Conservation (phyloP, 2,113 vertebrate genomes). For the Rhinopomastus cyanomelas region DNA sequence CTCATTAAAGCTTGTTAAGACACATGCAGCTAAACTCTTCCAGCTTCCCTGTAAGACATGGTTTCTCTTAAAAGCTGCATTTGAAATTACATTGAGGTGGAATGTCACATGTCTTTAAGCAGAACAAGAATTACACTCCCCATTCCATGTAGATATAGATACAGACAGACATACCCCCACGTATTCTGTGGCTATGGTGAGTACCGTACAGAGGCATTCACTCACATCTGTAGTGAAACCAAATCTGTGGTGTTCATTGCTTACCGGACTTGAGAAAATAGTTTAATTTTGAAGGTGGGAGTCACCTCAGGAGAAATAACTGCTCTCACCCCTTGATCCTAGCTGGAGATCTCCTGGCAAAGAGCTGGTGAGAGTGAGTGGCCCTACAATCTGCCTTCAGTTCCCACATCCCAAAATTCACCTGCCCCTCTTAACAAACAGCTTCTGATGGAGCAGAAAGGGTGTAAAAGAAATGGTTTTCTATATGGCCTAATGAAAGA, state of each 20-base stretch:
- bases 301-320: conserved; percentile 1
- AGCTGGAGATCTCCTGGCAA: not conserved
- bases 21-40: not conserved
- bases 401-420: not conserved
- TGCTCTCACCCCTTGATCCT: not conserved
- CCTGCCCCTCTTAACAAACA: not conserved
- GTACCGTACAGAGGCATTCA: not conserved
- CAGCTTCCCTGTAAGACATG: not conserved
- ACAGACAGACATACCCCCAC: not conserved
- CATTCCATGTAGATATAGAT: not conserved
- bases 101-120: conserved; percentile 41
- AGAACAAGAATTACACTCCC: conserved; percentile 19
- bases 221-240: conserved; percentile 9
- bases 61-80: conserved; percentile 29
- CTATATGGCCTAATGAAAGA: conserved; percentile 18
- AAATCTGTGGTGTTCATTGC: conserved; percentile 15
- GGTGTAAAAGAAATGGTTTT: conserved; percentile 38
- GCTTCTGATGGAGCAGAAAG: conserved; percentile 6
- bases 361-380: accelerated
- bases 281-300: not conserved
- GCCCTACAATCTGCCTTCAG: not conserved
- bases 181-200: not conserved
- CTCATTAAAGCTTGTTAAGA: conserved; percentile 12
- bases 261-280: conserved; percentile 44
- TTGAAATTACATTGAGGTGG: conserved; percentile 37